Evolutionary conservation across 2,797 vertebrate species (phyloP), one percentile per base, ranked within the genome.

Genomic region (Melanotaenia boesemani): DNA sequence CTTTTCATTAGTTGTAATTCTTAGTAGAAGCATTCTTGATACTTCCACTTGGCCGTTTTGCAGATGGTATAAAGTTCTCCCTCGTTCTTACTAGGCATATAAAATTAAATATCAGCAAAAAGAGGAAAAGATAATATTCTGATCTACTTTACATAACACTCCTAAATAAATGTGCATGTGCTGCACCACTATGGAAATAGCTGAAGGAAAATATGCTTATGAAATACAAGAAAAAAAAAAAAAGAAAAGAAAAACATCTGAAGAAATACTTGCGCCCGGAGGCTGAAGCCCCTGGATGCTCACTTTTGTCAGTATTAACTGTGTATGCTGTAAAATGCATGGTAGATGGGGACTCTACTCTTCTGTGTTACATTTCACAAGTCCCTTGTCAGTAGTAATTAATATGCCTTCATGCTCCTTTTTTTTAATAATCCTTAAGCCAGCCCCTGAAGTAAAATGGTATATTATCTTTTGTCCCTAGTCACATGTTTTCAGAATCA

Each of bases 401-500:
- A 48, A 54, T 70, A 12, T 56, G 16, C 34, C n/a, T 70, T 15
- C 39, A 32, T 74, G 24, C 3, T 46, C 24, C 28, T 50, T 41
- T 48, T 71, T 66, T 15, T 3, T 63, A 20, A 20, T 20, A 68
- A 57, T 24, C 1, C 44, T 60, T 20, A 30, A 59, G 41, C 64
- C 11, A 32, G 34, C 48, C 10, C 48, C 10, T 2, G 3, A 65
- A 70, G 41, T 3, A 39, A 52, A 12, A 61, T 56, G 26, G 37
- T 37, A 13, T 20, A 2, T 6, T 37, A 2, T 64, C 39, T 67
- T 76, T 70, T 50, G 67, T 84, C 60, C 34, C 34, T 36, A 37
- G 46, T 85, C 62, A 59, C 50, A 77, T 68, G 34, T 70, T 57
- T 56, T 63, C 10, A 24, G 56, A 69, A 44, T 22, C 6, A 39